Evolutionary conservation across 1,140 invertebrate genomes (phyloP), one percentile per base, ranked within the genome.

Genomic region (Stegodyphus dumicola): DNA sequence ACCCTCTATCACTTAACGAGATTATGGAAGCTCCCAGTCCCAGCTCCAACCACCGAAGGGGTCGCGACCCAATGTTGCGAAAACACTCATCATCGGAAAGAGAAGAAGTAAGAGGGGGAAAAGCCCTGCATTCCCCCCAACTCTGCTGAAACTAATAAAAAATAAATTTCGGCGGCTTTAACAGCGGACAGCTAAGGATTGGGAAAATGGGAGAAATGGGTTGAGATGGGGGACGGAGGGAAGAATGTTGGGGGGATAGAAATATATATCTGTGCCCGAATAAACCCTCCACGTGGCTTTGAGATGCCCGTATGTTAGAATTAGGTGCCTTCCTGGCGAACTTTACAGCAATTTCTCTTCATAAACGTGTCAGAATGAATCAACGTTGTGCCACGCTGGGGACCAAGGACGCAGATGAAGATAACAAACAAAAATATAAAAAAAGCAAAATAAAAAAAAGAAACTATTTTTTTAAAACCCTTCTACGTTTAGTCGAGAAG

Each of bases 281-380:
- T 1, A 33, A 33, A 33, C 33, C 33, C 33, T 33, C 64, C 64
- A 13, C 6, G 64, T 15, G 64, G 64, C 64, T 15, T 65, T 17
- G 17, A 53, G 49, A 73, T 52, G 52, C 15, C 71, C 71, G 66
- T 79, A 79, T 60, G 67, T 79, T 79, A 79, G 77, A 79, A 79
- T 79, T 79, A 79, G 52, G 48, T 18, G 51, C 77, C 53, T 79
- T 79, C 33, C 18, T 73, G 66, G 77, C 77, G 67, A 79, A 69
- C 51, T 79, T 79, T 79, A 79, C 65, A 79, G 49, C 66, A 54
- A 79, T 79, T 79, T 79, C 77, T 79, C 77, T 70, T 79, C 77
- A 79, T 79, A 70, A 79, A 70, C 51, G 52, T 79, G 77, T 79
- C 77, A 70, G 53, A 54, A 54, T 70, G 66, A 79, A 79, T 79